Base-by-base conservation (phyloP, 2,113 vertebrate species). In the Triplophysa tibetana region DNA sequence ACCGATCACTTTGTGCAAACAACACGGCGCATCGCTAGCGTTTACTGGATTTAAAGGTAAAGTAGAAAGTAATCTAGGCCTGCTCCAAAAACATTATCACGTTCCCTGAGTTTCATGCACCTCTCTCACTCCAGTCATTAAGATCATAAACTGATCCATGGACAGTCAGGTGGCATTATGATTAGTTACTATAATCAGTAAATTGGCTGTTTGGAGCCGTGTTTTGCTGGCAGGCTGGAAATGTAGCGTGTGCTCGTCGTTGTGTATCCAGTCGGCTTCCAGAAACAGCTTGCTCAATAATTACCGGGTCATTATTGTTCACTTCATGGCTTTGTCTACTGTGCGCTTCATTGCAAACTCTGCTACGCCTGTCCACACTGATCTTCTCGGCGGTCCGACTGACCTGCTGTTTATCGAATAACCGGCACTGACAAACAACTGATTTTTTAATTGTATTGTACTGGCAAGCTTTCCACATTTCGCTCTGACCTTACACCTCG, bases 251-350 rank as follows among this genome's bases (percentile, higher is more conserved):
- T 43, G 72, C 75, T 69, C 75, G 64, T 58, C 79, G 26, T 26
- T 64, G 75, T 69, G 76, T 78, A 56, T 70, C 82, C 38, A 62
- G 72, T 60, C 74, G 76, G 69, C 79, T 70, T 60, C 56, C 65
- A 33, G 70, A 79, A 81, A 75, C 79, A 84, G 76, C 83, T 84
- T 84, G 83, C 79, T 84, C 83, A 78, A 80, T 84, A 84, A 84
- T 84, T 84, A 84, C 79, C 41, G 76, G 75, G 75, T 81, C 83
- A 81, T 84, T 81, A 84, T 80, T 79, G 83, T 79, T 79, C 79
- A 73, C 77, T 77, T 81, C 79, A 79, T 79, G 63, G 75, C 83
- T 70, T 76, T 84, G 83, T 84, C 76, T 75, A 67, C 75, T 60
- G 75, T 70, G 79, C 75, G 69, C 79, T 70, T 84, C 79, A 84